Evolutionary conservation across 2,888 invertebrate genomes (phyloP).

Genomic region (Zootermopsis nevadensis): DNA sequence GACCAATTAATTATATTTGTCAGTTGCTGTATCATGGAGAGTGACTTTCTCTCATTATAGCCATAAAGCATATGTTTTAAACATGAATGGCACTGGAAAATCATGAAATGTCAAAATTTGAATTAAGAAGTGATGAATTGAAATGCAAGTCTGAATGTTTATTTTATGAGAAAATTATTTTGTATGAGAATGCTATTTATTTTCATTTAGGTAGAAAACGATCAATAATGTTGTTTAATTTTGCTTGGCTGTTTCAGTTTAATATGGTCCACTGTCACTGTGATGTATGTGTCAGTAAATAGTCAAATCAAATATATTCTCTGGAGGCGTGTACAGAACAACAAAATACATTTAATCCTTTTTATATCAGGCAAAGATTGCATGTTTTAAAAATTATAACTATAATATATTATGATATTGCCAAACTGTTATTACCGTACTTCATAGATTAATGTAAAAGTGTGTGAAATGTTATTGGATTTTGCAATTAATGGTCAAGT

Average conservation of each 20-base stretch:
- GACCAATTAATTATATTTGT: slow-evolving; percentile 12
- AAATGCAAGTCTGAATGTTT: neutral
- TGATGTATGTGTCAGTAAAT: neutral
- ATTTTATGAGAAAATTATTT: neutral
- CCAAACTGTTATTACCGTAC: neutral
- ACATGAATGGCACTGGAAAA: too few species aligned
- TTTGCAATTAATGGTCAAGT: neutral
- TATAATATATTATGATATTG: neutral
- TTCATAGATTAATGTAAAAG: neutral
- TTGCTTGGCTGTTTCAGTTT: neutral
- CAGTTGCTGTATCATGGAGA: neutral
- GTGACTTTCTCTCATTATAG: neutral
- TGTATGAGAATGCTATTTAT: neutral
- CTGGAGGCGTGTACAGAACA: neutral
- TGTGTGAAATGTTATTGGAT: neutral
- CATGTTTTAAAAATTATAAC: neutral
- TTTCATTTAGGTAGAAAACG: neutral
- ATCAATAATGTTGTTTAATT: neutral
- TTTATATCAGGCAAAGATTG: neutral
- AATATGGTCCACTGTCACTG: neutral
- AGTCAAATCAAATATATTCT: neutral
- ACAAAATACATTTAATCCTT: neutral
- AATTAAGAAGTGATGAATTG: too few species aligned
- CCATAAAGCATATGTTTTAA: too few species aligned
- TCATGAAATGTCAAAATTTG: too few species aligned